phyloP scores from a whole-genome alignment of 2,888 invertebrate genomes.

The Seira sanloemensis region DNA sequence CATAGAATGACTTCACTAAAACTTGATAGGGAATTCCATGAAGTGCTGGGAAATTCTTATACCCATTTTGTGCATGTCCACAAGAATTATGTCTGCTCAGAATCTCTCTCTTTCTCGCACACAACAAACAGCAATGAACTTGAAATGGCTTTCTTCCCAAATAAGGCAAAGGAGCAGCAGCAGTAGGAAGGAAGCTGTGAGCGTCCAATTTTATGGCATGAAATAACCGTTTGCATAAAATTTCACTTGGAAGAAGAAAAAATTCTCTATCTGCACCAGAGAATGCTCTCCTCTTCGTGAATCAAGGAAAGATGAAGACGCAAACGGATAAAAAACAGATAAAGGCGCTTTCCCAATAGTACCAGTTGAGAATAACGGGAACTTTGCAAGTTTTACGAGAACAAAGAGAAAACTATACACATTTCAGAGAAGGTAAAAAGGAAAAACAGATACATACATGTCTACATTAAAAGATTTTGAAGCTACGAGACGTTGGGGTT shows the following conservation, averaged over 20 bases:
- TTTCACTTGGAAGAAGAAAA: slow-evolving; percentile 61
- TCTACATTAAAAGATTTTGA: too few relatives aligned
- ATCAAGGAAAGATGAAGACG: slow-evolving; percentile 6
- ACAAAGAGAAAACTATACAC: too few relatives aligned
- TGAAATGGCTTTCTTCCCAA: slow-evolving; percentile 56
- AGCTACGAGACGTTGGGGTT: too few relatives aligned
- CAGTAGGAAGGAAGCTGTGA: slow-evolving; percentile 36
- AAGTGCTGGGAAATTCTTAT: neutral
- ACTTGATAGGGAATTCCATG: neutral
- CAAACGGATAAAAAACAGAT: neutral
- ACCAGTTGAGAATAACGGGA: too few relatives aligned
- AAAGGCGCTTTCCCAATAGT: too few relatives aligned
- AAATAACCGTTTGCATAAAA: slow-evolving; percentile 66
- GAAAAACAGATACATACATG: too few relatives aligned
- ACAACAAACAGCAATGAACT: slow-evolving; percentile 57
- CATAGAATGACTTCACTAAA: neutral
- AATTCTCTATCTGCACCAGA: slow-evolving; percentile 26
- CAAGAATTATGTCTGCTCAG: neutral
- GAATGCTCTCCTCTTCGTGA: neutral
- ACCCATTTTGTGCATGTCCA: neutral
- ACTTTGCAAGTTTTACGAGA: too few relatives aligned
- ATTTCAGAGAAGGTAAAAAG: too few relatives aligned
- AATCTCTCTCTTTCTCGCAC: too few relatives aligned
- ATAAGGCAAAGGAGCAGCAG: slow-evolving; percentile 20
- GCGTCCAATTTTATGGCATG: slow-evolving; percentile 56